Evolutionary conservation across 2,113 vertebrate species (phyloP).

Genomic region (Sorex fumeus): DNA sequence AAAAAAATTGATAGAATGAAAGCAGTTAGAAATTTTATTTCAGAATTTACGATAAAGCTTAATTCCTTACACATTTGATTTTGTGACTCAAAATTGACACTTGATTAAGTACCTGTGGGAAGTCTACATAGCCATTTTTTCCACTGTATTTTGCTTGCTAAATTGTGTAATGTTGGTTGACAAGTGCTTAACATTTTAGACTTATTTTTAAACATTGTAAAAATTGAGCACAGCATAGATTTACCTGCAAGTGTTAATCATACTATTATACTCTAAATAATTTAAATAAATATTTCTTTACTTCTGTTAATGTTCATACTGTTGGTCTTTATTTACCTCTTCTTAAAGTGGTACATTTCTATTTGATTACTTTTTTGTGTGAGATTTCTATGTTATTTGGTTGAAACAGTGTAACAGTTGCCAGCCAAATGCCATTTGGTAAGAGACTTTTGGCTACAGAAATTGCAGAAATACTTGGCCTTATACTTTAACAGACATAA

Average conservation of each 20-base stretch:
- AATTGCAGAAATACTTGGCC: neutral
- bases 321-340: neutral
- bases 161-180: neutral
- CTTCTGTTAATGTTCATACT: constrained; percentile 8
- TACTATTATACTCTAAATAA: neutral
- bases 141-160: constrained; percentile 19
- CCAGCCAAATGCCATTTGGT: neutral
- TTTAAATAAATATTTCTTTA: neutral
- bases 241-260: neutral
- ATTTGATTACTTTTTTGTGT: constrained; percentile 18
- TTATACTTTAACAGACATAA: neutral
- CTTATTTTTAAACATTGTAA: constrained; percentile 39
- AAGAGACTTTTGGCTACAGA: neutral
- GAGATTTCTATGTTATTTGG: neutral
- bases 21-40: constrained; percentile 31
- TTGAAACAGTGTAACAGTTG: neutral
- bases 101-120: neutral
- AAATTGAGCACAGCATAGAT: neutral
- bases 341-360: neutral
- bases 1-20: neutral
- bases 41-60: neutral
- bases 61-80: neutral
- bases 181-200: constrained; percentile 5
- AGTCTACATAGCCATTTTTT: neutral
- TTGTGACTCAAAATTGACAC: too few relatives aligned